Evolutionary conservation across 2,888 invertebrate genomes (phyloP), one percentile per base, ranked within the genome.

Genomic region (Acanthococcus lagerstroemiae): DNA sequence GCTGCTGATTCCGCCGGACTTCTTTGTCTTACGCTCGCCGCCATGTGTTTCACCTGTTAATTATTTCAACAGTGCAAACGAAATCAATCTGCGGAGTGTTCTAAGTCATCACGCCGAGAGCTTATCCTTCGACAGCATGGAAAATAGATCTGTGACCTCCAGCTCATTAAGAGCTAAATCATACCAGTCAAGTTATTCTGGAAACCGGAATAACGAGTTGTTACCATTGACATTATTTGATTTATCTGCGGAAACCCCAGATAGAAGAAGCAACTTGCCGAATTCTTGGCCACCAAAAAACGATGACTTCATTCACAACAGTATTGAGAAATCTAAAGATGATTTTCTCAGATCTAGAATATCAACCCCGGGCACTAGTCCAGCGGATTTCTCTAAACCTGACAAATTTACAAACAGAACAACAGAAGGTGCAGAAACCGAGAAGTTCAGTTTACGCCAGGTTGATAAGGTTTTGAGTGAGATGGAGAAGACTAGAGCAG

Each of bases 1-100:
- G 70, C 77, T 90, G 72, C 76, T 87, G 72, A 87, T 90, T 74
- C 88, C 89, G 68, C 90, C 90, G 15, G 83, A 88, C 71, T 72
- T 52, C 67, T 75, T 75, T 52, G 22, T 52, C 17, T 37, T 63
- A 4, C 37, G 30, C 54, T 54, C 52, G 44, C 37, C 63, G 44
- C 48, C 48, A 52, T 52, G 63, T 54, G 27, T 22, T 15, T 63
- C 63, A 24, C 54, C 63, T 9, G 7, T 52, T 2, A 15, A 52
- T 52, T 24, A 22, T 15, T 9, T 15, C 12, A 15, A n/a, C n/a
- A 1, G 12, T 15, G 37, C 37, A 3, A 37, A 37, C n/a, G 2
- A n/a, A 15, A 9, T n/a, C 12, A 37, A n/a, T 37, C n/a, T n/a
- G n/a, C n/a, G n/a, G n/a, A 37, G n/a, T n/a, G 3, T 37, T 37